Evolutionary conservation across 1,140 invertebrate species (phyloP), one percentile per base, ranked within the genome.

Genomic region (Drosophila fuyamai): DNA sequence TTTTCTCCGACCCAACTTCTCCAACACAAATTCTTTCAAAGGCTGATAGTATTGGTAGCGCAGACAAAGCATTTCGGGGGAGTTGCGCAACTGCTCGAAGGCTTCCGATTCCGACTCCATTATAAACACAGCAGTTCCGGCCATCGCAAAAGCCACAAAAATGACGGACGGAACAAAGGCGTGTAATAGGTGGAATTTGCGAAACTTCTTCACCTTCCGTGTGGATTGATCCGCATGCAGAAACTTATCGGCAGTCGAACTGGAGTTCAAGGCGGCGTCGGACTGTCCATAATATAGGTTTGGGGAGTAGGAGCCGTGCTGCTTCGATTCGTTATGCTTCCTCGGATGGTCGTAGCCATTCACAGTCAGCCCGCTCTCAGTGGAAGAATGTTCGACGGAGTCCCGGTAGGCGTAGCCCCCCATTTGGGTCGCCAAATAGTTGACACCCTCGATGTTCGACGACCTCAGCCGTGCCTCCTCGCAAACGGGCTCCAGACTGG

Each of bases 21-120:
- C 61, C 14, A 90, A 47, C 14, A 96, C 92, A 93, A 96, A 97
- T 74, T 97, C 95, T 93, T 97, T 97, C 23, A 96, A 93, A 7
- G 97, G 96, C 84, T 96, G 95, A 92, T 97, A 97, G 91, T 97
- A 97, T 82, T 97, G 95, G 81, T 95, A 95, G 67, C 95, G 94
- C 47, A 97, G 93, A 51, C 95, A 94, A 29, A 96, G 94, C 93
- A 97, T 95, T 93, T 97, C 96, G 14, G 96, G 97, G 79, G 95
- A 94, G 79, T 95, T 95, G n/a, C 96, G 94, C 46, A 97, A 85
- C 14, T 93, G 93, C 44, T 95, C 94, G 60, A 97, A 94, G 4
- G 95, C 81, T 41, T 95, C 94, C 81, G 95, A 94, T 89, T 97
- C 96, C 12, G 95, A 96, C 92, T 97, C 95, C 92, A 96, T 95